phyloP scores from a whole-genome alignment of 2,113 vertebrate genomes.

The Neolamprologus devosi region DNA sequence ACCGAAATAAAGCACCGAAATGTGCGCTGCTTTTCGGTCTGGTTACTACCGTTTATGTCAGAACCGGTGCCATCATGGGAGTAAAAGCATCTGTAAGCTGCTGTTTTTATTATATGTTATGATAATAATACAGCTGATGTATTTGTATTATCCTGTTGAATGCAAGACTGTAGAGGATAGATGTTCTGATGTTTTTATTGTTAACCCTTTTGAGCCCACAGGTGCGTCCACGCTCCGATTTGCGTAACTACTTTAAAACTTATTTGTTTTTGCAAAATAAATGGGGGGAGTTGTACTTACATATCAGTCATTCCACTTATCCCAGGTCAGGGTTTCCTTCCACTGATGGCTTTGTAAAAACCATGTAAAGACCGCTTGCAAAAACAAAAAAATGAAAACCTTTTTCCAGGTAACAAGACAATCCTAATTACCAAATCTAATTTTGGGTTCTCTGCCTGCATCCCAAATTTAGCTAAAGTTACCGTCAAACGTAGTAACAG shows the following conservation, averaged over 20 bases:
- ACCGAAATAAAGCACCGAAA: too few relatives aligned
- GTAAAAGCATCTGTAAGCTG: not conserved
- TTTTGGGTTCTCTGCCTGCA: not conserved
- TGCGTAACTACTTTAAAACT: not conserved
- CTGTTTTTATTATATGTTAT: not conserved
- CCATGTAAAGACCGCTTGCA: not conserved
- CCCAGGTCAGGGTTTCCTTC: not conserved
- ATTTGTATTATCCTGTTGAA: not conserved
- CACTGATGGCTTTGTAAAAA: not conserved
- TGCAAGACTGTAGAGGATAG: not conserved
- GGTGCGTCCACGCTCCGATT: not conserved
- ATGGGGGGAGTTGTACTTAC: not conserved
- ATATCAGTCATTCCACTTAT: not conserved
- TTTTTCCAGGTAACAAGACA: not conserved
- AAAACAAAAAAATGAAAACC: not conserved
- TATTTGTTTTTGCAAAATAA: not conserved
- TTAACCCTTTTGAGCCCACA: not conserved
- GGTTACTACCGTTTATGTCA: too few relatives aligned
- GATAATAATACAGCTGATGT: not conserved
- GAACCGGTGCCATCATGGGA: too few relatives aligned
- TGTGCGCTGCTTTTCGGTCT: too few relatives aligned
- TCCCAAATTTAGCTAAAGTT: not conserved
- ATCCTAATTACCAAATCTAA: not conserved
- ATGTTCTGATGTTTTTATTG: not conserved
- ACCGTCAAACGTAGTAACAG: not conserved